phyloP scores from a whole-genome alignment of 2,888 invertebrate genomes.

The Lepidonotus clava region DNA sequence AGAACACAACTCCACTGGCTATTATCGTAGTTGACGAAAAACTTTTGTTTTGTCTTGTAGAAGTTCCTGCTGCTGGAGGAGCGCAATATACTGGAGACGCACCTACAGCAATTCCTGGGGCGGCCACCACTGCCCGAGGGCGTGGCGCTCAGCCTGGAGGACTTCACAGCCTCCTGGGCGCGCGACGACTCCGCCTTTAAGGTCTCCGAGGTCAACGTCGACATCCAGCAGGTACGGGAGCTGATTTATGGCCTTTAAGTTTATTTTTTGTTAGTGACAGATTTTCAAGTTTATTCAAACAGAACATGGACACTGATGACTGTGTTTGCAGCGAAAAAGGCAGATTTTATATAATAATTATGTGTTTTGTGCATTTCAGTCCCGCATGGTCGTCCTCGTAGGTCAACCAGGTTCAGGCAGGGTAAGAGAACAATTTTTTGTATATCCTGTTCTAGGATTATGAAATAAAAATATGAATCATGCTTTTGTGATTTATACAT shows the following conservation, averaged over 20 bases:
- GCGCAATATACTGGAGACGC: conserved; percentile 61
- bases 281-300: too few relatives aligned
- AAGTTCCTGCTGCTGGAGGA: conserved; percentile 68
- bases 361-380: neutral
- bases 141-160: conserved; percentile 63
- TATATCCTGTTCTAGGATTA: too few relatives aligned
- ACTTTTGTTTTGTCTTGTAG: conserved; percentile 55
- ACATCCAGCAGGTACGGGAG: conserved; percentile 43
- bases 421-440: too few relatives aligned
- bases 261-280: too few relatives aligned
- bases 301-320: too few relatives aligned
- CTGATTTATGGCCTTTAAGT: too few relatives aligned
- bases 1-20: too few relatives aligned
- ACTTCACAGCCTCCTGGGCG: conserved; percentile 66
- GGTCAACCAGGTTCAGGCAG: conserved; percentile 58
- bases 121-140: conserved; percentile 63
- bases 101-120: conserved; percentile 54
- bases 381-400: conserved; percentile 54
- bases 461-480: too few relatives aligned
- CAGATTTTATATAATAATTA: too few relatives aligned
- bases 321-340: too few relatives aligned
- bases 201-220: conserved; percentile 17
- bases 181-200: conserved; percentile 57
- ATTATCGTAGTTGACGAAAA: neutral
- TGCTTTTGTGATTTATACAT: too few relatives aligned